Evolutionary conservation across 2,888 invertebrate genomes (phyloP), one percentile per base, ranked within the genome.

Genomic region (Baronia brevicornis): DNA sequence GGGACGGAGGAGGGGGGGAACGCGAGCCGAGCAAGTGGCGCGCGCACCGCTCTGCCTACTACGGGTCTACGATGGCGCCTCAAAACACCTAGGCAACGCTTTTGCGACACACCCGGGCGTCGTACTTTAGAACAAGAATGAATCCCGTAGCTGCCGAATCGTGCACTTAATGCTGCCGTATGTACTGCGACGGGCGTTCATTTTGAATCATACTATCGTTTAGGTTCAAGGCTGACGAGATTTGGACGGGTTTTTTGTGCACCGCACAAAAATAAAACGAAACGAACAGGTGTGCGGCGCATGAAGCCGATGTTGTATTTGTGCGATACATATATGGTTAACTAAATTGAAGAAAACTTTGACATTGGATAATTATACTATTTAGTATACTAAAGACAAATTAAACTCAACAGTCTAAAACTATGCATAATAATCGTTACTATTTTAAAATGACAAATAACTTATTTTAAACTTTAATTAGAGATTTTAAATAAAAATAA

Each of bases 21-120:
- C 58, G 56, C 64, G 60, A 57, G 60, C 61, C 53, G 58, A 65
- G 68, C 71, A 61, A 73, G 74, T 63, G 74, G 80, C 79, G 80
- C 79, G 80, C 82, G 82, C 80, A 78, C 72, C 59, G 53, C 54
- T 54, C 68, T 69, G 65, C 71, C 68, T 72, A 77, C 78, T 75
- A 74, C 74, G 72, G 60, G 10, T 55, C 66, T 71, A 70, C 73
- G 78, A 65, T 68, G 79, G 75, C 77, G 78, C 78, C 66, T 68
- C 70, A 55, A 58, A 75, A 72, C 68, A 78, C 75, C 79, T 72
- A 74, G 48, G 48, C 39, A 45, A 53, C 51, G 51, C 48, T 71
- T 78, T 77, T 75, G 70, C 74, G 75, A 75, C 79, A 79, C 78
- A 74, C 72, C 74, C 73, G 73, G 60, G 54, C 62, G 41, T 39